Base-by-base conservation (phyloP, 2,888 invertebrate species). In the Pardosa pseudoannulata region DNA sequence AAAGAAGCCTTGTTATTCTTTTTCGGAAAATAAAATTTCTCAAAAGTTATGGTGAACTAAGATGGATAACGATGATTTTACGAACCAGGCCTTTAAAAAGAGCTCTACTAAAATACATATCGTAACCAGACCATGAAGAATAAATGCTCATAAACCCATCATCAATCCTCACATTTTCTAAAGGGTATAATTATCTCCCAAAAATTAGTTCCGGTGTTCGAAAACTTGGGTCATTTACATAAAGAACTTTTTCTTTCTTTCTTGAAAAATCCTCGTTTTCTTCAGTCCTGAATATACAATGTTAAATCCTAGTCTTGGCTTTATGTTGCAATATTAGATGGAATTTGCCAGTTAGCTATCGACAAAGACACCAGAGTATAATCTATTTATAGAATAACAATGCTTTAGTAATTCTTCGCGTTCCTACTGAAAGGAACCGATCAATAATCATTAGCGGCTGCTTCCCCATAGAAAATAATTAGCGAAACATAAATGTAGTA, bases 161-260 rank as follows among this genome's bases (percentile, higher is more conserved):
- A 79, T 79, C 64, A 79, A 79, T 79, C 71, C 64, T 64, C 1
- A 23, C 62, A 79, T 50, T 72, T 62, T 50, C 41, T 36, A 28
- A 79, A 79, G 64, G 62, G 62, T 46, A 56, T 72, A 80, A 80
- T 80, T 80, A 80, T 73, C 46, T 71, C 36, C 13, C 46, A 32
- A 75, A 67, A 56, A 50, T 78, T 31, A 50, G 36, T 36, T 50
- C 46, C 29, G 3, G 27, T 23, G 19, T 56, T 78, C 70, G 27
- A 70, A 76, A 70, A 70, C 56, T 70, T 68, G 16, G 68, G 36
- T 70, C 36, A 78, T 68, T 78, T 78, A 28, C 31, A 65, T 16
- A 16, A 46, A 16, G 16, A 46, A 16, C 46, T 46, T 46, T 46
- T 36, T 46, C 16, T 11, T 46, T 46, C 46, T 46, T 46, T 46